phyloP scores from a whole-genome alignment of 2,888 invertebrate genomes.

The Chrysomela aeneicollis region DNA sequence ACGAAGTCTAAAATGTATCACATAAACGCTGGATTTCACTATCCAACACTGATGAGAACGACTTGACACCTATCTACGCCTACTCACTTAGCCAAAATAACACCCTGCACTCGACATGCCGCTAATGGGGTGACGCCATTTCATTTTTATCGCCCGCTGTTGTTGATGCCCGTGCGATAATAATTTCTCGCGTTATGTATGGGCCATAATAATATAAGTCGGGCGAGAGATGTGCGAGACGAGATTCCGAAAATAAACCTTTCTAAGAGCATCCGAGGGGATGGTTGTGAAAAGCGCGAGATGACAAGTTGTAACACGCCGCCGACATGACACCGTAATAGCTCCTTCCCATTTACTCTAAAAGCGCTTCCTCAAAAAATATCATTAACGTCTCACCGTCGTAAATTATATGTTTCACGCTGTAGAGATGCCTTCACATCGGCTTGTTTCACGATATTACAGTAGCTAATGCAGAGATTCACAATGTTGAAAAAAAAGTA shows the following conservation, averaged over 20 bases:
- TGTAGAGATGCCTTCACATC: background rate
- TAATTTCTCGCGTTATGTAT: background rate
- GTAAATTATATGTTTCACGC: conserved; percentile 41
- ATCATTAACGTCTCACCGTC: conserved; percentile 41
- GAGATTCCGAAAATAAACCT: conserved; percentile 52
- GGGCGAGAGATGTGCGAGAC: background rate
- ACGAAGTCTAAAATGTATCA: too few species aligned
- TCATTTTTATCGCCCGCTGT: background rate
- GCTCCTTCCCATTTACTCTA: conserved; percentile 53
- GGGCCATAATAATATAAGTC: background rate
- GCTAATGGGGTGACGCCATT: background rate
- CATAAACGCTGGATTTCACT: too few species aligned
- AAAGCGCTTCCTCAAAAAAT: conserved; percentile 51
- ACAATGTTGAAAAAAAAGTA: too few species aligned
- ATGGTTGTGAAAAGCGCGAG: conserved; percentile 52
- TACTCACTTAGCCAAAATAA: too few species aligned
- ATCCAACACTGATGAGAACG: too few species aligned
- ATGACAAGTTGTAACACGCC: conserved; percentile 56
- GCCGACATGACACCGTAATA: conserved; percentile 57
- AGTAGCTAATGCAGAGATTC: too few species aligned
- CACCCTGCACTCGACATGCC: background rate
- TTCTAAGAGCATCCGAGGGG: conserved; percentile 44
- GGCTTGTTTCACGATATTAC: too few species aligned
- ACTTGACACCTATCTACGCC: background rate
- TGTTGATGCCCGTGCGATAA: background rate